Evolutionary conservation across 35 echinoderm and acorn worm genomes (phyloP).

Genomic region (Amphiura filiformis): DNA sequence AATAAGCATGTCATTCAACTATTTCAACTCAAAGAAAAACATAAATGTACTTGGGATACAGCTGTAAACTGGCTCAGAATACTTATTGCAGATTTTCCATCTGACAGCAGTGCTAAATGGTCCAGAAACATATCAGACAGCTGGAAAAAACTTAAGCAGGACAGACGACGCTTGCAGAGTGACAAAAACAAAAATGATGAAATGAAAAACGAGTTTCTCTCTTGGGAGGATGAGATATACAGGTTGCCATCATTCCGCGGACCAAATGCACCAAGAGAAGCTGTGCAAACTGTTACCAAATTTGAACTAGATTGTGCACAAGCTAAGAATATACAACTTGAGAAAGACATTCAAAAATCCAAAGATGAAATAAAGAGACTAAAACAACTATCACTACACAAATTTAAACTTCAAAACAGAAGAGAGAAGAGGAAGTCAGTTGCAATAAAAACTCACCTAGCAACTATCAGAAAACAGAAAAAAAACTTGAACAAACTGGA

Average conservation of each 20-base stretch:
- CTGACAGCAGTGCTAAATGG: not conserved
- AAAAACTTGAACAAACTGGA: not conserved
- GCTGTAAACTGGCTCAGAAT: not conserved
- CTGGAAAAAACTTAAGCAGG: not conserved
- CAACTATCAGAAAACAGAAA: not conserved
- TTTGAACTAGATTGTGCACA: not conserved
- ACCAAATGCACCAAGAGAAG: not conserved
- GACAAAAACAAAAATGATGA: conserved; percentile 22
- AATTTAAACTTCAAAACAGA: not conserved
- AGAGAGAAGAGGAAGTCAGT: not conserved
- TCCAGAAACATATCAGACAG: not conserved
- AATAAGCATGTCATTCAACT: not conserved
- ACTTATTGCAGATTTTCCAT: not conserved
- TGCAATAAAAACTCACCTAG: not conserved
- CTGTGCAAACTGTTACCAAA: not conserved
- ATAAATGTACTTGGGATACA: not conserved
- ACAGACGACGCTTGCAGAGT: not conserved
- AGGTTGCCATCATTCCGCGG: not conserved
- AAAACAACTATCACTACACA: not conserved
- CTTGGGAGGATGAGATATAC: not conserved
- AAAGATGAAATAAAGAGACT: not conserved
- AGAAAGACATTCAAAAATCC: not conserved
- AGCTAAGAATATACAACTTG: not conserved
- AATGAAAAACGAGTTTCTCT: not conserved
- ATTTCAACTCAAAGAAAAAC: not conserved